Percentiles rank a stretch among this genome's conserved stretches.
These are phyloP conservation scores for Holotrichia oblita DNA, from an alignment of 1,140 invertebrate species.

Conservation along the genomic window DNA sequence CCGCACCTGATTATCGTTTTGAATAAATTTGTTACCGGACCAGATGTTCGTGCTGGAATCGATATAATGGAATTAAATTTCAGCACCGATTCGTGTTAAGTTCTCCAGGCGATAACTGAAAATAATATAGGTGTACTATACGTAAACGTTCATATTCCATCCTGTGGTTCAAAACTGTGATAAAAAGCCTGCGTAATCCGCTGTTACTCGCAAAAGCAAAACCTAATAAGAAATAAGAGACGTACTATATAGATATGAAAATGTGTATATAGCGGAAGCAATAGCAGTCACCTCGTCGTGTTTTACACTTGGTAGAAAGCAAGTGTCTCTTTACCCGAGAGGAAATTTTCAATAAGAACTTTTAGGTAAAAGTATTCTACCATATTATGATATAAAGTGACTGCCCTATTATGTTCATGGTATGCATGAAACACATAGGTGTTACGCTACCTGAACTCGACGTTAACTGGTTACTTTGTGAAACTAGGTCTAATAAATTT, in stretches of 20 bases:
- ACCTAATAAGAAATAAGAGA: neutral
- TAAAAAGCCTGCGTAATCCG: neutral
- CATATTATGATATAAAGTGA: too few species aligned
- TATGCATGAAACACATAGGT: too few species aligned
- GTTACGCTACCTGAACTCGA: too few species aligned
- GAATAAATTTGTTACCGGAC: neutral
- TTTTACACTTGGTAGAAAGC: neutral
- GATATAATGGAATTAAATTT: neutral
- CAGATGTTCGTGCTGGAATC: neutral
- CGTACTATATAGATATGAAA: neutral
- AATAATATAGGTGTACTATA: too few species aligned
- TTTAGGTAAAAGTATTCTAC: too few species aligned
- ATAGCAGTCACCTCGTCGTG: neutral
- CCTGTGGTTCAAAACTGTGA: neutral
- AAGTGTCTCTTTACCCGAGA: too few species aligned
- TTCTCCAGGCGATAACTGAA: neutral
- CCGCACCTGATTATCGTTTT: neutral
- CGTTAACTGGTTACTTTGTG: too few species aligned
- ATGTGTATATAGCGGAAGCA: neutral
- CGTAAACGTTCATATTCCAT: too few species aligned
- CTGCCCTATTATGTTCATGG: too few species aligned
- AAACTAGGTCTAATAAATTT: too few species aligned
- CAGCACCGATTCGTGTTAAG: neutral
- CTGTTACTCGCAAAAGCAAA: neutral
- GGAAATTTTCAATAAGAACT: too few species aligned